Conservation (phyloP, 2,797 vertebrate species). For the Thaleichthys pacificus region DNA sequence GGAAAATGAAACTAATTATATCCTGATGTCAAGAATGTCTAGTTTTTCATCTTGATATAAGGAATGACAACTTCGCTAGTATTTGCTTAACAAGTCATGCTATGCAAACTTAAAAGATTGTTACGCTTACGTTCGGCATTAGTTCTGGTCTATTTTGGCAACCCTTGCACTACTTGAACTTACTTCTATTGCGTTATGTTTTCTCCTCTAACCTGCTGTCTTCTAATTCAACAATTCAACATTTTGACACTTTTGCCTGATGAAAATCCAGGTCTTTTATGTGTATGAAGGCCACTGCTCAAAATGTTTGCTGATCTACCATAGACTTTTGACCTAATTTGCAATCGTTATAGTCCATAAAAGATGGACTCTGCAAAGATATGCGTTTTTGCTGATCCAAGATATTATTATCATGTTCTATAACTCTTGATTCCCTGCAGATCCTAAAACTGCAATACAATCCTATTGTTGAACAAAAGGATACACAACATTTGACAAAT, state of each 20-base stretch:
- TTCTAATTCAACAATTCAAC: too few relatives aligned
- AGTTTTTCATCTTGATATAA: neutral
- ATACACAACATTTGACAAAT: neutral
- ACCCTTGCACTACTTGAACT: neutral
- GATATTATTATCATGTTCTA: neutral
- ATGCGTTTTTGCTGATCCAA: neutral
- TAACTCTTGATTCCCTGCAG: too few relatives aligned
- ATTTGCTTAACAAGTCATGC: too few relatives aligned
- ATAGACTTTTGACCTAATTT: neutral
- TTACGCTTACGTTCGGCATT: neutral
- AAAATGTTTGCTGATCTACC: neutral
- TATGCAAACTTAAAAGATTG: neutral
- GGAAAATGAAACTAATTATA: too few relatives aligned
- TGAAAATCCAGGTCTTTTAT: neutral
- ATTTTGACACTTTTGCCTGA: too few relatives aligned
- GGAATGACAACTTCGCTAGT: too few relatives aligned
- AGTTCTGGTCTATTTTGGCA: neutral
- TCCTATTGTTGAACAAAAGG: neutral
- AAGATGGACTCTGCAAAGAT: neutral
- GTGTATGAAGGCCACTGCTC: neutral
- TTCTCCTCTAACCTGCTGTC: too few relatives aligned
- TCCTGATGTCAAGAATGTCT: neutral
- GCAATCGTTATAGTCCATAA: neutral
- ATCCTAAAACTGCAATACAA: neutral
- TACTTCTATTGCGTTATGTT: neutral